Evolutionary conservation across 2,888 invertebrate species (phyloP).

Genomic region (Phortica okadai): DNA sequence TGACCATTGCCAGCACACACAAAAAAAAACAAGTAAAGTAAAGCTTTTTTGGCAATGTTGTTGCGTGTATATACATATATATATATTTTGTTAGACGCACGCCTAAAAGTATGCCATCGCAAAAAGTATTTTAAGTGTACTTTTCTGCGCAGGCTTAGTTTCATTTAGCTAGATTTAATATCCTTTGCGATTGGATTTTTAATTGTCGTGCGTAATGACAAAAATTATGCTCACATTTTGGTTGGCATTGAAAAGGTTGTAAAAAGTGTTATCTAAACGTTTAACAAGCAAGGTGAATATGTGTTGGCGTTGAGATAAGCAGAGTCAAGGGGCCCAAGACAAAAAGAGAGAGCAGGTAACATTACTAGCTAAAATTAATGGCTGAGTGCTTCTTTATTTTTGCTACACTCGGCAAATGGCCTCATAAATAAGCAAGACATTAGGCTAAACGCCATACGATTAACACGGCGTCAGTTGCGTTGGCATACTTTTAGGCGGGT

Average conservation of each 20-base stretch:
- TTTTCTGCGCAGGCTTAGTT: neutral
- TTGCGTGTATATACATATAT: neutral
- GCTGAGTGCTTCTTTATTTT: neutral
- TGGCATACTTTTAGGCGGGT: neutral
- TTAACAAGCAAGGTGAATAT: neutral
- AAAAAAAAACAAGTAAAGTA: neutral
- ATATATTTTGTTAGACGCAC: neutral
- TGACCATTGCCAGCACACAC: slow-evolving; percentile 25
- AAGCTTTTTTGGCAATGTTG: neutral
- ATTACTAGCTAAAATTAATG: slow-evolving; percentile 11
- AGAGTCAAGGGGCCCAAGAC: too few relatives aligned
- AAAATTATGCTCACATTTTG: neutral
- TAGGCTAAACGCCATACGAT: slow-evolving; percentile 10
- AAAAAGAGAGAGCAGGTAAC: neutral
- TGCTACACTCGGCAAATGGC: neutral
- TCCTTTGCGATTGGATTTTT: neutral
- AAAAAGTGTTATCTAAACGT: neutral
- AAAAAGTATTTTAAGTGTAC: neutral
- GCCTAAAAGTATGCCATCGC: neutral
- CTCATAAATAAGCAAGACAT: slow-evolving; percentile 19
- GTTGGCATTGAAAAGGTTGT: too few relatives aligned
- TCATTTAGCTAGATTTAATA: neutral
- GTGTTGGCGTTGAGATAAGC: neutral
- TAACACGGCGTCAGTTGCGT: neutral
- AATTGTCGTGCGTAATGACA: slow-evolving; percentile 4